Conservation (phyloP, 2,888 invertebrate species). For the Proisotoma minuta region DNA sequence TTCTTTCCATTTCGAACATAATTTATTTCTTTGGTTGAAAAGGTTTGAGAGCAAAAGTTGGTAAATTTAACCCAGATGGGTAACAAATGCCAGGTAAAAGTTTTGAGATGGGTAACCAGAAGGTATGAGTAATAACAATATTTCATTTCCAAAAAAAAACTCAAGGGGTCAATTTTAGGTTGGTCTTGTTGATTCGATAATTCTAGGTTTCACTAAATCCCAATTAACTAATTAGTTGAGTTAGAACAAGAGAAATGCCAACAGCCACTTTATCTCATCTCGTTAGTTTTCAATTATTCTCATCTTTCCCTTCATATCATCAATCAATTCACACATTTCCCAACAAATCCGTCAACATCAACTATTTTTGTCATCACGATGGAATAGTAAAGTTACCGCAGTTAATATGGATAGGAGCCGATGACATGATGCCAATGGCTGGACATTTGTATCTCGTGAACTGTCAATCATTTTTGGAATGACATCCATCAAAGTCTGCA, state of each 20-base stretch:
- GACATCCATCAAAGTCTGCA: neutral
- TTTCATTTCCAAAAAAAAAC: neutral
- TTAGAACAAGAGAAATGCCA: conserved; percentile 10
- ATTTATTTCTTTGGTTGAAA: conserved; percentile 12
- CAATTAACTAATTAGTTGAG: conserved; percentile 16
- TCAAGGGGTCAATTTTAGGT: conserved; percentile 23
- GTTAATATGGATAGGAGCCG: no score
- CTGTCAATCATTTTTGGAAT: neutral
- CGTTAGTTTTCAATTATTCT: no score
- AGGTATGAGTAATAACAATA: conserved; percentile 1
- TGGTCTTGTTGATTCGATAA: conserved; percentile 47
- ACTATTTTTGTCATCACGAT: no score
- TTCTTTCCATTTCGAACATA: conserved; percentile 11
- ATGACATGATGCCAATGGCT: no score
- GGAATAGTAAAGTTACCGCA: no score
- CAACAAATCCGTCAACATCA: neutral
- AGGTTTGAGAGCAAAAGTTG: neutral
- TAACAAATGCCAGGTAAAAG: neutral
- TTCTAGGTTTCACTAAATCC: conserved; percentile 36
- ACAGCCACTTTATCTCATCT: no score
- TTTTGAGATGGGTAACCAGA: neutral
- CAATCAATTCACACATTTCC: conserved; percentile 9
- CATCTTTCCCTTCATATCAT: no score
- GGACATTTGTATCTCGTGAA: neutral
- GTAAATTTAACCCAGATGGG: neutral